phyloP scores from a whole-genome alignment of 2,797 vertebrate genomes.

The Cephalopachus bancanus region DNA sequence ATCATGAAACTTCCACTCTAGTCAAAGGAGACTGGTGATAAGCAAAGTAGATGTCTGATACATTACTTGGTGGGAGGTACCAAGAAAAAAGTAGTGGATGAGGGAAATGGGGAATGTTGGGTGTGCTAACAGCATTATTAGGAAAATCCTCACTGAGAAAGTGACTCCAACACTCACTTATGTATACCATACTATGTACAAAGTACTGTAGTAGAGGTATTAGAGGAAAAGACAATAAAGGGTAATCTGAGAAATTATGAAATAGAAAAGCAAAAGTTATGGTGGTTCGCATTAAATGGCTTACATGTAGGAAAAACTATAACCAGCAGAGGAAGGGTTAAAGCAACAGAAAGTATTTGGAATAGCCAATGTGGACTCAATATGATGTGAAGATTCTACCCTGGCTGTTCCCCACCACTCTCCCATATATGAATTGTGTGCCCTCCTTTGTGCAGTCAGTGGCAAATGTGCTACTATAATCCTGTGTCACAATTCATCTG shows the following conservation, averaged over 20 bases:
- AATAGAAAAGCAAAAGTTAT: neutral
- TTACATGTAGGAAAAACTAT: neutral
- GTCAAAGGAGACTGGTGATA: neutral
- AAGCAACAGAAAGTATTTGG: neutral
- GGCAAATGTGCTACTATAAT: neutral
- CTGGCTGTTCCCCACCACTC: no score
- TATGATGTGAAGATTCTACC: neutral
- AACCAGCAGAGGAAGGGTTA: neutral
- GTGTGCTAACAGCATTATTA: neutral
- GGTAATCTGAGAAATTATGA: neutral
- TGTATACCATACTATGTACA: neutral
- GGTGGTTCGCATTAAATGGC: neutral
- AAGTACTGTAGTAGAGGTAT: neutral
- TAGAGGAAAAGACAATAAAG: neutral
- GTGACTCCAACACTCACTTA: neutral
- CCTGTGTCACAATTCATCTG: neutral
- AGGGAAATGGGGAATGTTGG: neutral
- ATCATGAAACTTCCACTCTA: neutral
- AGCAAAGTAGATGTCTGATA: neutral
- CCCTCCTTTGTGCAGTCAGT: fast-evolving
- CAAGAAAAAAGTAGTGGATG: neutral
- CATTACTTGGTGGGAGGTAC: neutral
- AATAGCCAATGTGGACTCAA: neutral
- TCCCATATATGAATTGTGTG: neutral
- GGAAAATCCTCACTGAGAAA: neutral